Percentiles rank a stretch among this genome's conserved stretches.
phyloP scores from a whole-genome alignment of 2,113 vertebrate genomes.

The Panurus biarmicus region DNA sequence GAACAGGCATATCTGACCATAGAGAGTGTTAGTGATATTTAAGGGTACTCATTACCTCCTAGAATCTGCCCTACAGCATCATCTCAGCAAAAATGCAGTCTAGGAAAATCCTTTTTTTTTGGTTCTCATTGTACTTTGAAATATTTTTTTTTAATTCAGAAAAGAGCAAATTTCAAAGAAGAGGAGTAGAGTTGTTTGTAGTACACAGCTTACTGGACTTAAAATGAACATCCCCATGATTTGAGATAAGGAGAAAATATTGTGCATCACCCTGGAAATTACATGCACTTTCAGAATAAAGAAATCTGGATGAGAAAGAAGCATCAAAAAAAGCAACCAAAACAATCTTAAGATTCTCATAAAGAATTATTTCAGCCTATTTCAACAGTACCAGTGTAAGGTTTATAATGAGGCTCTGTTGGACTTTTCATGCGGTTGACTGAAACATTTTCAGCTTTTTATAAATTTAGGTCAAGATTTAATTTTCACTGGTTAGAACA shows the following conservation, averaged over 20 bases:
- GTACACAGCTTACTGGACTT: background rate
- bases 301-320: slow-evolving; percentile 18
- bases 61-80: background rate
- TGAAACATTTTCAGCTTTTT: slow-evolving; percentile 28
- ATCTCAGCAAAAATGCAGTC: background rate
- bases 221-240: background rate
- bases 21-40: background rate
- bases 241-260: background rate
- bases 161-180: background rate
- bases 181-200: background rate
- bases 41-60: background rate
- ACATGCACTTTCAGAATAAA: slow-evolving; percentile 14
- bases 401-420: background rate
- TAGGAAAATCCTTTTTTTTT: background rate
- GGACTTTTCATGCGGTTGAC: slow-evolving; percentile 17
- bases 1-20: background rate
- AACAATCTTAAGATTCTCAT: background rate
- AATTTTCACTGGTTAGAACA: slow-evolving; percentile 61
- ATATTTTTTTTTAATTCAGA: background rate
- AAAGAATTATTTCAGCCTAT: background rate
- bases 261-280: slow-evolving; percentile 4
- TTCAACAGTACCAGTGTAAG: background rate
- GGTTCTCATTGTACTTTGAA: background rate
- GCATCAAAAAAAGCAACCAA: background rate
- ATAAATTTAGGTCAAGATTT: slow-evolving; percentile 64